phyloP scores from a whole-genome alignment of 2,797 vertebrate species.

The Epinephelus awoara region DNA sequence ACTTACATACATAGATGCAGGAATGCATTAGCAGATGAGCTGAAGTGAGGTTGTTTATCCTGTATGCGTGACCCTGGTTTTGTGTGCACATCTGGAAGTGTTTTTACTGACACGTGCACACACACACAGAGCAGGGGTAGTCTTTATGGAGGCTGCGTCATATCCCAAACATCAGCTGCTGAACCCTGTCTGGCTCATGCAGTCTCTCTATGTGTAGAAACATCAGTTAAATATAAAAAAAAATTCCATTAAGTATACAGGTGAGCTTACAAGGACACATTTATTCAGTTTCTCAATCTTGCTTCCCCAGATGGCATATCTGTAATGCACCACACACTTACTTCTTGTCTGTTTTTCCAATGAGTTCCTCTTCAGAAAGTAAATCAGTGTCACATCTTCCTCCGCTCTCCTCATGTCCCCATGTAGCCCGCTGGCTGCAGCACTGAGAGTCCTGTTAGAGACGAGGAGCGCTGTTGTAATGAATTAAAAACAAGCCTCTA shows the following conservation, averaged over 20 bases:
- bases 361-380: not conserved
- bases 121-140: not conserved
- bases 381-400: not conserved
- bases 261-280: not conserved
- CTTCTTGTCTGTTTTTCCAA: not conserved
- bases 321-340: not conserved
- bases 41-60: conserved; percentile 10
- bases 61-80: not conserved
- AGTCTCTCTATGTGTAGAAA: not conserved
- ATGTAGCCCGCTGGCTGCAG: not conserved
- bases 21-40: conserved; percentile 6
- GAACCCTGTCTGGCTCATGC: not conserved
- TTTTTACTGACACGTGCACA: conserved; percentile 1
- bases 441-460: conserved; percentile 14
- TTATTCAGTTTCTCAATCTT: not conserved
- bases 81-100: not conserved
- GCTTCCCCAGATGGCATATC: not conserved
- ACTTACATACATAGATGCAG: not conserved
- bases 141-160: not conserved
- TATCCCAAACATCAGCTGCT: not conserved
- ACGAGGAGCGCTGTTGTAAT: conserved; percentile 11
- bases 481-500: conserved; percentile 54
- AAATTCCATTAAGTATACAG: not conserved
- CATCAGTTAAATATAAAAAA: not conserved
- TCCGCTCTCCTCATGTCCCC: not conserved